A percentile compares a stretch with the other conserved stretches of the same genome.
Evolutionary conservation across 2,113 vertebrate genomes (phyloP).

Genomic region (Melanocharis versteri): DNA sequence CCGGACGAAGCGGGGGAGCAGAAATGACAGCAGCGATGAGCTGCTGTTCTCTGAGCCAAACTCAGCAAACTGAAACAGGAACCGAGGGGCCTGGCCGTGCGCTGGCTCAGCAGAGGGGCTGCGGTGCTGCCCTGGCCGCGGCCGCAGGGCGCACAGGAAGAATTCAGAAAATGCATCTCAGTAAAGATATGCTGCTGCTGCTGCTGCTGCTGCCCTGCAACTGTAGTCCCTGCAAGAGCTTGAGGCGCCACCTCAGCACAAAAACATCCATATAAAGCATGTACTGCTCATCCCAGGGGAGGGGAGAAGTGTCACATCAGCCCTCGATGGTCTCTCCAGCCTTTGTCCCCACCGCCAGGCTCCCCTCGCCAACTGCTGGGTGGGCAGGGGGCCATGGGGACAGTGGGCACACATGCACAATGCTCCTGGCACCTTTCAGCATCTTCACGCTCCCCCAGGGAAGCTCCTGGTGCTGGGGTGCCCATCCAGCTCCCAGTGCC

Average conservation of each 20-base stretch:
- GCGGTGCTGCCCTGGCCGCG: background rate
- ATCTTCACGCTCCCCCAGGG: fast-evolving
- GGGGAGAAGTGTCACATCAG: background rate
- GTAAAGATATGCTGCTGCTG: background rate
- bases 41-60: background rate
- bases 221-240: background rate
- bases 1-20: background rate
- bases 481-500: background rate
- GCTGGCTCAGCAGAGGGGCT: slow-evolving; percentile 8
- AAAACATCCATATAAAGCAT: slow-evolving; percentile 36
- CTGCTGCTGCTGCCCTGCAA: background rate
- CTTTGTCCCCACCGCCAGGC: background rate
- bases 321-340: background rate
- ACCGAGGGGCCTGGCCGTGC: background rate
- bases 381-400: background rate
- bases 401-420: background rate
- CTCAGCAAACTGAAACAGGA: background rate
- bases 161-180: slow-evolving; percentile 48
- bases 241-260: slow-evolving; percentile 24
- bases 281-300: background rate
- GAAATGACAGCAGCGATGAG: background rate
- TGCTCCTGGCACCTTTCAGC: background rate
- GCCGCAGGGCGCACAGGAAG: background rate
- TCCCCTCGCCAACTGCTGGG: background rate
- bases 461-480: background rate